Base-by-base conservation (phyloP, 2,888 invertebrate species). In the Dorcus hopei region DNA sequence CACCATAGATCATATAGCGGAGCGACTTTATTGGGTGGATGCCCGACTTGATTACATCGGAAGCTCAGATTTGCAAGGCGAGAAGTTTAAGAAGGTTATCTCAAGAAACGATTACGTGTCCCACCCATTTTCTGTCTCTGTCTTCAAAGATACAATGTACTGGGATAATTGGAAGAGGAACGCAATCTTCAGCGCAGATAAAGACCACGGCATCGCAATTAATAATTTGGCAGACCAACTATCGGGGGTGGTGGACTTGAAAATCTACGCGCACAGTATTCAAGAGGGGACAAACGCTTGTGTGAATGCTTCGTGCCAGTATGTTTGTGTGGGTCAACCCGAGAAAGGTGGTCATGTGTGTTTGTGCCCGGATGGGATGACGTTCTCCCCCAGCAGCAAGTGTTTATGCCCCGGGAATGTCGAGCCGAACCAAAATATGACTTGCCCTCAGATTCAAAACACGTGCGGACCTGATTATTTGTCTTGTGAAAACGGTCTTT, bases 131-230 rank as follows among this genome's bases (percentile, higher is more conserved):
- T 90, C 93, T 0, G 88, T 95, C 0, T 91, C 89, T 0, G 88
- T 95, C 0, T 87, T 91, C 70, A 95, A 95, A 77, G 89, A 91
- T 69, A 84, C 85, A 66, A 86, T 95, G 83, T 94, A 90, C 71
- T 95, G 94, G 94, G 91, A 94, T 70, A 95, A 95, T 74, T 93
- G 92, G 93, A 89, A 88, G 67, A 85, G 86, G 50, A 87, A 89
- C 58, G 85, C 88, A 26, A 88, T 94, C 56, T 91, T 90, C 71
- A 83, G 87, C 4, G 89, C 91, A 0, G 90, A 93, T 69, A 94
- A 93, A 74, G 87, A 90, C 71, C 83, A 85, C 49, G 90, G 90
- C 0, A 79, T 81, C 2, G 85, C 85, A 33, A 80, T 89, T 9
- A 85, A 60, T 80, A 67, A 73, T 3, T 58, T 78, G 2, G 65